Evolutionary conservation across 1,140 invertebrate species (phyloP), one percentile per base, ranked within the genome.

Genomic region (Anastatus disparis): DNA sequence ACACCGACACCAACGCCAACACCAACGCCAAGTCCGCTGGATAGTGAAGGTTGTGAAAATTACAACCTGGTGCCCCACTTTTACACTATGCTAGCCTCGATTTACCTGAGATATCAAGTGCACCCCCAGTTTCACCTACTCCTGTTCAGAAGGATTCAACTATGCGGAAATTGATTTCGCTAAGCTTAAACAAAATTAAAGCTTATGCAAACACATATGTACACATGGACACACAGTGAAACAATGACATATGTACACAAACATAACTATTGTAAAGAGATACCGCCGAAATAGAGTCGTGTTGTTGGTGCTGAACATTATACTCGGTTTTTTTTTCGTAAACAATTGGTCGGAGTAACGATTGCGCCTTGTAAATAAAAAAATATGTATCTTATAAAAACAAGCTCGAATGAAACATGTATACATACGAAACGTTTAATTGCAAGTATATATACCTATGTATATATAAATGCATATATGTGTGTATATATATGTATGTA

Each of bases 111-210:
- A 74, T 79, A 40, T 75, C 76, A 56, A 81, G 77, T 42, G 75
- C 74, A 70, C 81, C 79, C 44, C 81, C 81, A 12, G 80, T 84
- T 40, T 85, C 82, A 65, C 82, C 85, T n/a, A 81, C 82, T 35
- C 78, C 83, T 22, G 74, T 78, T 70, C 81, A 84, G 73, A 82
- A 87, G 79, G 86, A 48, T 89, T 91, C 75, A 87, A 83, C 35
- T 93, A 93, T 80, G 90, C 90, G n/a, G 89, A 91, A 82, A 92
- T 92, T 66, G 91, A 92, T 82, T 93, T 92, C 79, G 87, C 87
- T 10, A 90, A 90, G 82, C 77, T 87, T 64, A 88, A 85, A 70
- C 84, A 86, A 69, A 84, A 81, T 73, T 84, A 82, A 74, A 42
- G 12, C 29, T 2, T 31, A 31, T 6, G 12, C 26, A n/a, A 3